Evolutionary conservation across 2,888 invertebrate species (phyloP), one percentile per base, ranked within the genome.

Genomic region (Gasteruption jaculator): DNA sequence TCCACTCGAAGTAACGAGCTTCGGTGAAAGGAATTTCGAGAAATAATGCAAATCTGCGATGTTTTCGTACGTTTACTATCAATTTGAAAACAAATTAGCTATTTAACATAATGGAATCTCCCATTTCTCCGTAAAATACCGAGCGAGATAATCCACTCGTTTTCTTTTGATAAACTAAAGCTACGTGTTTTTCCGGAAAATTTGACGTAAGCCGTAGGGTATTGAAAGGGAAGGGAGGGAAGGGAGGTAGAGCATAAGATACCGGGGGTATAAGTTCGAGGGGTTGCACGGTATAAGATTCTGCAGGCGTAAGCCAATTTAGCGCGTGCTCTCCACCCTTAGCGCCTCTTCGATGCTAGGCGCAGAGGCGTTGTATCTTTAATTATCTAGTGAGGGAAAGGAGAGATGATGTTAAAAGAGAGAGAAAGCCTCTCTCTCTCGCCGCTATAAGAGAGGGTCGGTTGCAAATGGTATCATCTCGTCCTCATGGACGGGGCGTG

Each of bases 341-440:
- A 18, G 7, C 22, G 35, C 33, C 22, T 38, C 31, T 37, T 48
- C 46, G 44, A 42, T 41, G 16, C 38, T 25, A 30, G 34, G 31
- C 35, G 49, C 45, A 45, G 52, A 54, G 61, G 55, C 57, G 61
- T 61, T 61, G 61, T 65, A 62, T 63, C 65, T 64, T 65, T 65
- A 64, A 65, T 65, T 65, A 65, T 65, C 63, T 53, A 37, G 50
- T 37, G 49, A 41, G 46, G 46, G 41, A 43, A n/a, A 21, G 31
- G 15, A 25, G 38, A 31, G 39, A 38, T 40, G 39, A 43, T 21
- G 24, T 41, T 33, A 33, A 11, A 20, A 34, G 30, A n/a, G 20
- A 24, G 22, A 14, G 33, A 5, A 27, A 44, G 49, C 49, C n/a
- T n/a, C n/a, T n/a, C n/a, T n/a, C n/a, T n/a, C n/a, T n/a, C n/a